These are phyloP conservation scores for Neoaliturus tenellus DNA, from an alignment of 2,888 invertebrate species.

Conservation along the genomic window DNA sequence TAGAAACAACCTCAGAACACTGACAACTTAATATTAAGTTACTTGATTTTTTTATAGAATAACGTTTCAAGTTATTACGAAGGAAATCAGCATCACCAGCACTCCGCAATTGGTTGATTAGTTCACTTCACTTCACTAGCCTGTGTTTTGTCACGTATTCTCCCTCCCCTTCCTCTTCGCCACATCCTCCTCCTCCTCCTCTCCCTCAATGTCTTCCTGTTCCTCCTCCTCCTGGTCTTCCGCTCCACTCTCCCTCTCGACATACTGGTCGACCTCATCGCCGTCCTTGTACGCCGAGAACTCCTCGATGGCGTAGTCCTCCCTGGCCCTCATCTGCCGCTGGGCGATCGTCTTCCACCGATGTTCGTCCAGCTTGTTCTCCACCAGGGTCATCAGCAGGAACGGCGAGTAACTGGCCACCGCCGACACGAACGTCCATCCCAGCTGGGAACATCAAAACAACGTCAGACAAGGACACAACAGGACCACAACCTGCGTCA, in stretches of 20 bases:
- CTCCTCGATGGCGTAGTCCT: conserved; percentile 22
- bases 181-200: not conserved
- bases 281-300: conserved; percentile 26
- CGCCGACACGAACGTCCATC: conserved; percentile 2
- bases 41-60: too few species aligned
- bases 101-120: too few species aligned
- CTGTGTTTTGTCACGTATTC: not conserved
- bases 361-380: conserved; percentile 16
- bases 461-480: too few species aligned
- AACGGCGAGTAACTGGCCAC: conserved; percentile 13
- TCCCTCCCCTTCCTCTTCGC: not conserved
- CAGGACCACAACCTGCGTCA: too few species aligned
- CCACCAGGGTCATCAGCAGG: not conserved
- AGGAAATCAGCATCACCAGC: too few species aligned
- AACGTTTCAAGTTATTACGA: too few species aligned
- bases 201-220: not conserved
- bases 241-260: not conserved
- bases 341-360: not conserved
- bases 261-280: conserved; percentile 1
- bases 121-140: too few species aligned
- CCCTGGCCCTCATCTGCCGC: not conserved
- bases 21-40: too few species aligned
- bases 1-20: too few species aligned
- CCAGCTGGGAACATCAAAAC: conserved; percentile 9
- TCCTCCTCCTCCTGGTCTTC: not conserved